Base-by-base conservation (phyloP, 2,797 vertebrate genomes). In the Limnodromus scolopaceus region DNA sequence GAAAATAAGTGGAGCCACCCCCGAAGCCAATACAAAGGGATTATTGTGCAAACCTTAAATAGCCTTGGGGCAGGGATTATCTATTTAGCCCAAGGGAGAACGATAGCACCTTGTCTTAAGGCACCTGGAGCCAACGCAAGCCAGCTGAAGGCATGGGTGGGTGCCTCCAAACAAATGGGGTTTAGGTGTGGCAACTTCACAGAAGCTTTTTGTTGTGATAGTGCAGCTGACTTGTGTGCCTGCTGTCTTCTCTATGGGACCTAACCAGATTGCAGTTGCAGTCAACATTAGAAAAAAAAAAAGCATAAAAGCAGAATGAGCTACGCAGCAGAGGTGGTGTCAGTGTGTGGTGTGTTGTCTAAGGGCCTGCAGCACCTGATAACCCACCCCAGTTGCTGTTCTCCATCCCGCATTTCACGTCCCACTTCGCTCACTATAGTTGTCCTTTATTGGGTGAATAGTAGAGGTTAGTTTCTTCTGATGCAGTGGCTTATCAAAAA, bases 141-240 rank as follows among this genome's bases (percentile, higher is more conserved):
- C 11, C 43, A 18, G 27, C n/a, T 51, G 10, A 83, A n/a, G 34
- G 46, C 28, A 3, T 10, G 30, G 39, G 18, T 78, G 57, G 22
- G 27, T 46, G 9, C 39, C 10, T 46, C 22, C 5, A 2, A 32
- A n/a, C 0, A 0, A 64, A 39, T 6, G 5, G 13, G 13, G 2
- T 80, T 27, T 54, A 15, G n/a, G 36, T 43, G 5, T 3, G 3
- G 38, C 9, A 24, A 11, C 34, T 32, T 20, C 14, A 7, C 51
- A 36, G 51, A 34, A 43, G 11, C 18, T 66, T 25, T 24, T 32
- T 38, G 18, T 38, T 32, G 22, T 14, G 28, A 8, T 65, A 32
- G n/a, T n/a, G 80, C 32, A 32, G 30, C 17, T 17, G 5, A n/a
- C 24, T 30, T 9, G 43, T 0, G 1, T 1, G 10, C n/a, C 28